These are phyloP conservation scores for Nothocercus julius DNA, from an alignment of 2,113 vertebrate genomes.

Conservation along the genomic window DNA sequence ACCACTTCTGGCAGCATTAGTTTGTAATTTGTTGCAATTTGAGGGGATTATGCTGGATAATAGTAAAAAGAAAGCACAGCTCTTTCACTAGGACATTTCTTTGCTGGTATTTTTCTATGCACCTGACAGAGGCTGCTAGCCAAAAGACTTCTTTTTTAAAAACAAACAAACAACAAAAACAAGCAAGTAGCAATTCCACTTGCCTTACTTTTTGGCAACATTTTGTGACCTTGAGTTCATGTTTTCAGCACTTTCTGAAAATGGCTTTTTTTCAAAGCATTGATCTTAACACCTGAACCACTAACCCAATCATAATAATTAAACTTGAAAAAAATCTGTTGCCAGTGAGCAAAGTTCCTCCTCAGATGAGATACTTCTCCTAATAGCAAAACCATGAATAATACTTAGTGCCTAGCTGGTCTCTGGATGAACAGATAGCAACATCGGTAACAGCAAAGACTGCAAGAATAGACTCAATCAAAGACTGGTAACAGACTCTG, in stretches of 20 bases:
- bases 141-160: background rate
- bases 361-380: background rate
- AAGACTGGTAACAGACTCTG: background rate
- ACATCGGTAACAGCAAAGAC: background rate
- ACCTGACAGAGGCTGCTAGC: background rate
- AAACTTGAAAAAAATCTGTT: background rate
- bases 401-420: background rate
- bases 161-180: background rate
- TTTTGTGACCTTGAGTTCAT: background rate
- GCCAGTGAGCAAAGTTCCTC: background rate
- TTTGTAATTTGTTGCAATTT: background rate
- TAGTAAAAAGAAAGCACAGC: background rate
- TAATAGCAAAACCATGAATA: background rate
- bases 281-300: background rate
- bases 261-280: background rate
- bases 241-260: background rate
- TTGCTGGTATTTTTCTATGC: background rate
- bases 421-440: background rate
- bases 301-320: background rate
- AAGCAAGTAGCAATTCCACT: background rate
- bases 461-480: background rate
- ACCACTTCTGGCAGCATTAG: background rate
- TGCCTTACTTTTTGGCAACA: background rate
- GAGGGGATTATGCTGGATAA: background rate
- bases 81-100: background rate